A percentile compares a stretch with the other conserved stretches of the same genome.
These are phyloP conservation scores for Abrostola tripartita DNA, from an alignment of 2,888 invertebrate genomes.

Conservation along the genomic window DNA sequence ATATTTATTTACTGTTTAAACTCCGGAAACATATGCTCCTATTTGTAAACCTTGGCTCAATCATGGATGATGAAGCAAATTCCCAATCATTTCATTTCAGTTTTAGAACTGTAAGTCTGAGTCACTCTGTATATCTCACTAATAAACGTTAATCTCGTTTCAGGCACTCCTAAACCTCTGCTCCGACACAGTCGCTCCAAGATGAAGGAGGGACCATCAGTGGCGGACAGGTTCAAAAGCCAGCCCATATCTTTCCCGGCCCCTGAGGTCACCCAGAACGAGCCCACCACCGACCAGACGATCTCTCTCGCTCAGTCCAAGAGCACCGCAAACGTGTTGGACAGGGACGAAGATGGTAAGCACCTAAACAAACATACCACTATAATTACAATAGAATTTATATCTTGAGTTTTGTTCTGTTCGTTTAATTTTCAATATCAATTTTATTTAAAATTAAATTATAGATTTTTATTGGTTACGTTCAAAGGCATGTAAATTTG, in stretches of 20 bases:
- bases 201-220: constrained; percentile 78
- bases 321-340: constrained; percentile 83
- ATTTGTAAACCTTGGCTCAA: too few relatives aligned
- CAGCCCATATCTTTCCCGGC: constrained; percentile 91
- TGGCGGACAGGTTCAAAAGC: constrained; percentile 89
- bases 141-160: constrained; percentile 58
- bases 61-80: too few relatives aligned
- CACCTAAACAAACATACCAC: background rate
- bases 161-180: constrained; percentile 84
- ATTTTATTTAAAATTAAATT: constrained; percentile 21
- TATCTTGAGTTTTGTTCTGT: constrained; percentile 27
- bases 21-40: too few relatives aligned
- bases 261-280: constrained; percentile 53
- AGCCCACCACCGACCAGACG: constrained; percentile 58
- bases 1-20: too few relatives aligned
- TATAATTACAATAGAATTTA: constrained; percentile 18
- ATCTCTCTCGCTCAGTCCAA: constrained; percentile 78
- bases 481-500: constrained; percentile 76
- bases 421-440: constrained; percentile 22
- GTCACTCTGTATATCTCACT: background rate
- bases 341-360: constrained; percentile 87
- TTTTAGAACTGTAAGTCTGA: background rate
- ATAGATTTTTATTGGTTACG: constrained; percentile 33
- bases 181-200: constrained; percentile 85
- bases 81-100: background rate